phyloP scores from a whole-genome alignment of 2,888 invertebrate genomes.

The Dasysyrphus albostriatus region DNA sequence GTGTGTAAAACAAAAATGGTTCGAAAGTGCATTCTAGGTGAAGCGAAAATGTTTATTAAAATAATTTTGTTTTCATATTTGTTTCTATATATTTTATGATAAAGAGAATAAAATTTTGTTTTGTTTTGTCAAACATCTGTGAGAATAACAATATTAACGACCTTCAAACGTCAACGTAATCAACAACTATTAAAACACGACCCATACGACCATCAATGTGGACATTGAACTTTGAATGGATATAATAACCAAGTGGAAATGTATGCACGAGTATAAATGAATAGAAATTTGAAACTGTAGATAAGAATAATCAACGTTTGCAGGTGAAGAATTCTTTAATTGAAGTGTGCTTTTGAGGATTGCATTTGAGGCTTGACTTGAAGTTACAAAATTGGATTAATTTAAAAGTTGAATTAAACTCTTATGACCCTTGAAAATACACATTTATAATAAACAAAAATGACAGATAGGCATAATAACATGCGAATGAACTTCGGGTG shows the following conservation, averaged over 20 bases:
- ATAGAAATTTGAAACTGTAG: slow-evolving; percentile 31
- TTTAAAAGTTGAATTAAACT: background rate
- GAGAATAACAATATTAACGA: slow-evolving; percentile 25
- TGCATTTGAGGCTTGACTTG: background rate
- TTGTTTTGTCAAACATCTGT: slow-evolving; percentile 38
- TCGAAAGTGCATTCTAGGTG: slow-evolving; percentile 58
- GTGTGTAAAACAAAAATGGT: background rate
- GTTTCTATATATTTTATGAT: background rate
- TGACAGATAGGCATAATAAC: slow-evolving; percentile 15
- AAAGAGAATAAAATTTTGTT: slow-evolving; percentile 14
- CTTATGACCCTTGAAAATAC: background rate
- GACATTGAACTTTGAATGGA: slow-evolving; percentile 62
- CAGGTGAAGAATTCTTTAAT: background rate
- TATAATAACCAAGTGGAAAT: slow-evolving; percentile 31
- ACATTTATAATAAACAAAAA: background rate
- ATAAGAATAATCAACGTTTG: slow-evolving; percentile 1
- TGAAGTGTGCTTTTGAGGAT: background rate
- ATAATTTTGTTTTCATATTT: slow-evolving; percentile 25
- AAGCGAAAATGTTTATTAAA: slow-evolving; percentile 42
- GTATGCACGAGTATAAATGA: slow-evolving; percentile 36
- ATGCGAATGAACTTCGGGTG: background rate
- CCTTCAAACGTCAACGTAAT: slow-evolving; percentile 31
- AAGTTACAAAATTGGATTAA: background rate
- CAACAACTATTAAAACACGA: slow-evolving; percentile 41
- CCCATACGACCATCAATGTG: slow-evolving; percentile 32